A percentile compares a stretch with the other conserved stretches of the same genome.
Evolutionary conservation across 2,113 vertebrate species (phyloP).

Genomic region (Gila orcuttii): DNA sequence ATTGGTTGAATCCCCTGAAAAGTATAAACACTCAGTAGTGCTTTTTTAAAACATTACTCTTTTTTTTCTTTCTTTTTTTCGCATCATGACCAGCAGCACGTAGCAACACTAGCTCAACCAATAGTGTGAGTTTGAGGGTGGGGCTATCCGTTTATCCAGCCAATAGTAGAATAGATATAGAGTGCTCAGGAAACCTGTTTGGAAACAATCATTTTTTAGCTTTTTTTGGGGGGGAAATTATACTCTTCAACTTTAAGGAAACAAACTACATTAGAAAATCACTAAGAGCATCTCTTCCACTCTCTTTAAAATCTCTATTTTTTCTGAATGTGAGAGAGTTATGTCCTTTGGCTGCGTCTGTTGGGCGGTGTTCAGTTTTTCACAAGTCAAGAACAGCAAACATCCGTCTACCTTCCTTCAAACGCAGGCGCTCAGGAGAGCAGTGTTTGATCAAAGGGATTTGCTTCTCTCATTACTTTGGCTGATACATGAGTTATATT

Average conservation of each 20-base stretch:
- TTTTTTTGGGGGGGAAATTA: neutral
- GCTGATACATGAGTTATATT: neutral
- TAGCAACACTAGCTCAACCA: neutral
- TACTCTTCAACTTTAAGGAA: neutral
- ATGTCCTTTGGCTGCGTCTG: neutral
- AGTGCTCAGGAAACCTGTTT: neutral
- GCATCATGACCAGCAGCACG: neutral
- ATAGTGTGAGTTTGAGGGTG: neutral
- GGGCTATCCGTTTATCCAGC: neutral
- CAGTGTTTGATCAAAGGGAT: conserved; percentile 24
- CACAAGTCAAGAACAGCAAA: conserved; percentile 38
- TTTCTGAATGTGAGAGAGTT: neutral
- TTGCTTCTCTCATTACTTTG: conserved; percentile 7
- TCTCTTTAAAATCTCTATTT: neutral
- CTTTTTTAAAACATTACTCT: neutral
- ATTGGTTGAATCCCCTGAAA: neutral
- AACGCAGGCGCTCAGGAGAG: neutral
- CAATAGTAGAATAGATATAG: neutral
- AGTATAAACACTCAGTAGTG: neutral
- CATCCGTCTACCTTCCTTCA: conserved; percentile 31
- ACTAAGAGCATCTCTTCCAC: neutral
- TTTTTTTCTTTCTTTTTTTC: neutral
- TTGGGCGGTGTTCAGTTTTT: conserved; percentile 36
- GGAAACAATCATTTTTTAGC: neutral
- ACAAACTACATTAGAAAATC: neutral